A percentile compares a stretch with the other conserved stretches of the same genome.
Conservation (phyloP, 2,888 invertebrate species). For the Dromius quadrimaculatus region DNA sequence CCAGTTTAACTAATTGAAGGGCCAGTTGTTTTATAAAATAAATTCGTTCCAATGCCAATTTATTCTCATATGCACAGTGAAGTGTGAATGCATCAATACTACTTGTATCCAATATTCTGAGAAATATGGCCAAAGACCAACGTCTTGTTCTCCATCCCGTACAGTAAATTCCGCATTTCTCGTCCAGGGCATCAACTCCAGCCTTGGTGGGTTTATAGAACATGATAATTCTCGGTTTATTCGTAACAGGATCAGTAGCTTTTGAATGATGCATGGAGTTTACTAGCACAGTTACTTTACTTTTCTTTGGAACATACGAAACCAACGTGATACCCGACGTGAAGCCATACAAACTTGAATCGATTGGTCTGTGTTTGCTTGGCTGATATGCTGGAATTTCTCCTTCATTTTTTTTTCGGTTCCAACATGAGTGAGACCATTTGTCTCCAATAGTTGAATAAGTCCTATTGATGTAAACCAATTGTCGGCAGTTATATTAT, state of each 20-base stretch:
- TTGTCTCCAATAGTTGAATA: slow-evolving; percentile 54
- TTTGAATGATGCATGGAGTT: slow-evolving; percentile 55
- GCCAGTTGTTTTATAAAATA: slow-evolving; percentile 14
- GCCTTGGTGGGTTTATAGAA: slow-evolving; percentile 21
- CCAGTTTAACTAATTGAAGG: no score
- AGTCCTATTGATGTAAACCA: slow-evolving; percentile 56
- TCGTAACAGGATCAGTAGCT: slow-evolving; percentile 36
- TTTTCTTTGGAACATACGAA: slow-evolving; percentile 42
- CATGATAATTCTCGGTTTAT: slow-evolving; percentile 40
- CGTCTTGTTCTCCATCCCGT: slow-evolving; percentile 27
- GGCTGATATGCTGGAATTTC: slow-evolving; percentile 57
- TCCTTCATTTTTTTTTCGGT: slow-evolving; percentile 56
- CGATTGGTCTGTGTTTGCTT: slow-evolving; percentile 53
- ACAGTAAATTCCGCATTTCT: slow-evolving; percentile 23
- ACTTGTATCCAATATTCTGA: slow-evolving; percentile 33
- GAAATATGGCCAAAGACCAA: slow-evolving; percentile 36
- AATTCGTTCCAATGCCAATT: slow-evolving; percentile 11
- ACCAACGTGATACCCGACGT: slow-evolving; percentile 53
- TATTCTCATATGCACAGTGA: slow-evolving; percentile 15
- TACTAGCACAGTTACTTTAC: slow-evolving; percentile 51
- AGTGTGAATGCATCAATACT: slow-evolving; percentile 23
- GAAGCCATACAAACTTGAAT: slow-evolving; percentile 55
- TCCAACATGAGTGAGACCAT: slow-evolving; percentile 56
- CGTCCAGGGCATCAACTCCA: slow-evolving; percentile 24
- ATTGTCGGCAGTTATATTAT: slow-evolving; percentile 57